Base-by-base conservation (phyloP, 2,888 invertebrate genomes). In the Plebejus anna region DNA sequence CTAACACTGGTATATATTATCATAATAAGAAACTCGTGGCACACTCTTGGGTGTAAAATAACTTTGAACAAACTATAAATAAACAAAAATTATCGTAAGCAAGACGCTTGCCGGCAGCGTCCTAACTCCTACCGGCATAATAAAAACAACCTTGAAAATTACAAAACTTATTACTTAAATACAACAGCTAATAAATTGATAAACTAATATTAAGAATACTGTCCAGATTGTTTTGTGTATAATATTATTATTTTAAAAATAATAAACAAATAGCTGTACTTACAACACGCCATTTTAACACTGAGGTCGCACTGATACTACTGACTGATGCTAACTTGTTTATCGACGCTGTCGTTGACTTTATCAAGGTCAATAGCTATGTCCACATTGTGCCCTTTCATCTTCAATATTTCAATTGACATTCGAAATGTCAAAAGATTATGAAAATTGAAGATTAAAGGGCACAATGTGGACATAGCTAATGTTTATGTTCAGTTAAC, bases 271-370 rank as follows among this genome's bases (percentile, higher is more conserved):
- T 38, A 75, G 4, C 0, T 22, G n/a, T 75, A 76, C 76, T 76
- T 51, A 76, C 76, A 70, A 70, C 76, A 76, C 51, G 76, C 55
- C 76, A 76, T 76, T 13, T 51, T 75, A 70, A 16, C n/a, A 59
- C 59, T 22, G 61, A 4, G 57, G n/a, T 71, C 57, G 13, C 71
- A 71, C 42, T 4, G 57, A 59, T 32, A 76, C 70, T 72, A 36
- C 32, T 38, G 70, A 38, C 13, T 70, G 5, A 70, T 22, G 28
- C 28, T 28, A 61, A 61, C 72, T 22, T 51, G 72, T 47, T 42
- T 42, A 72, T 47, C 22, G 11, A 13, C 22, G 51, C 42, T 71
- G 71, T 42, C 72, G 28, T 22, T 72, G 72, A 72, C 72, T 72
- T 51, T n/a, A 72, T 11, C 22, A 72, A 72, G 47, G 72, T 72